phyloP scores from a whole-genome alignment of 2,113 vertebrate species.

The Micronisus gabar region DNA sequence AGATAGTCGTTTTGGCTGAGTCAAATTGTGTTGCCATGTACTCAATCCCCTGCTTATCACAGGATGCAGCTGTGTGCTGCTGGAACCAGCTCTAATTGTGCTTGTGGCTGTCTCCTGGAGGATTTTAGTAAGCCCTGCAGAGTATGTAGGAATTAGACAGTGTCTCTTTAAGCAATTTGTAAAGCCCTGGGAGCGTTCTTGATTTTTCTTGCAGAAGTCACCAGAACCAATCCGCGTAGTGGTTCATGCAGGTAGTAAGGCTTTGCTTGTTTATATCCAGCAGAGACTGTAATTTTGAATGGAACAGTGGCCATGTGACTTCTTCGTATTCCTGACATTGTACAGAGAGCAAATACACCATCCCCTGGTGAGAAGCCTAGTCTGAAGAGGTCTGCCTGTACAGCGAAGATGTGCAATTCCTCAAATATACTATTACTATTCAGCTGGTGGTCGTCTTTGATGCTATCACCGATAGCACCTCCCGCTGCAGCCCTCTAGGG shows the following conservation, averaged over 20 bases:
- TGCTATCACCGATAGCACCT: background rate
- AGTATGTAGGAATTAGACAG: constrained; percentile 13
- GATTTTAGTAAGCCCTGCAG: constrained; percentile 43
- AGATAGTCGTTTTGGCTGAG: background rate
- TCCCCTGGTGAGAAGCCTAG: background rate
- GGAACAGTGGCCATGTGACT: background rate
- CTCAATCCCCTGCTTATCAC: constrained; percentile 36
- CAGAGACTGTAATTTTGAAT: background rate
- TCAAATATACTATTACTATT: background rate
- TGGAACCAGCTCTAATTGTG: constrained; percentile 25
- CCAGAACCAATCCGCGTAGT: background rate
- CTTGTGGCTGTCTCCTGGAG: constrained; percentile 21
- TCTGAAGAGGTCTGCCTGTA: background rate
- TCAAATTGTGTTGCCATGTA: background rate
- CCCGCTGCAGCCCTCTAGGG: background rate
- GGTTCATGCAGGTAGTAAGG: background rate
- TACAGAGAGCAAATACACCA: background rate
- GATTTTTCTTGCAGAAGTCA: constrained; percentile 3
- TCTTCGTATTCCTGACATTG: background rate
- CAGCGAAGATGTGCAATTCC: background rate
- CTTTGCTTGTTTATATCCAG: background rate
- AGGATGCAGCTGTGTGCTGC: constrained; percentile 37
- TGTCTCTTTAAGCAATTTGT: constrained; percentile 43
- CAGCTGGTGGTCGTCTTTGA: background rate
- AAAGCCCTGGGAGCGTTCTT: background rate